These are phyloP conservation scores for Coilia nasus DNA, from an alignment of 2,797 vertebrate genomes.

Conservation along the genomic window DNA sequence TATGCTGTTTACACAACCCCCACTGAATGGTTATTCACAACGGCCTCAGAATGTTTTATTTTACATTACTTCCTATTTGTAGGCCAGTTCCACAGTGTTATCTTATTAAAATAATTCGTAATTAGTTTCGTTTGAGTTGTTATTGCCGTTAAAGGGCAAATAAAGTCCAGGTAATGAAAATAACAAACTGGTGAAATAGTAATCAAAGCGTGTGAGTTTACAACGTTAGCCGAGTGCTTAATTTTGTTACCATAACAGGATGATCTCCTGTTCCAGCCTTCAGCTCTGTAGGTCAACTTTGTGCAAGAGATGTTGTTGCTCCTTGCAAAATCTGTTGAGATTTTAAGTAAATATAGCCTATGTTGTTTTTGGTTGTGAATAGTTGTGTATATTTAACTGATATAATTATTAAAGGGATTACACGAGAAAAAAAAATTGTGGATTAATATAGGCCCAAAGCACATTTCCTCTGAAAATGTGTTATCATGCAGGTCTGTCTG, in stretches of 20 bases:
- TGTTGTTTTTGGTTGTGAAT: background rate
- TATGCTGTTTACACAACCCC: background rate
- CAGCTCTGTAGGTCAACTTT: conserved; percentile 33
- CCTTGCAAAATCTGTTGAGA: background rate
- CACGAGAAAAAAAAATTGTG: background rate
- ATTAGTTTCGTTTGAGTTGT: conserved; percentile 94
- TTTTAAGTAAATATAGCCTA: background rate
- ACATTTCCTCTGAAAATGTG: background rate
- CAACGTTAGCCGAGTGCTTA: conserved; percentile 81
- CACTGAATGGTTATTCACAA: background rate
- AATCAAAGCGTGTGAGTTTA: conserved; percentile 80
- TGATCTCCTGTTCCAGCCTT: conserved; percentile 37
- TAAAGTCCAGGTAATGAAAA: conserved; percentile 93
- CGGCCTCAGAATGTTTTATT: conserved; percentile 5
- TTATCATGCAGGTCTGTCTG: background rate
- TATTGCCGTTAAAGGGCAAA: conserved; percentile 87
- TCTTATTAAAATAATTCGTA: conserved; percentile 86
- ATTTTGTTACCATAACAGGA: conserved; percentile 73
- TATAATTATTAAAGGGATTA: background rate
- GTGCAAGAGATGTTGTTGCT: background rate
- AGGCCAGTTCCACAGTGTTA: conserved; percentile 71
- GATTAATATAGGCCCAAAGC: background rate
- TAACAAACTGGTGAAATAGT: conserved; percentile 89
- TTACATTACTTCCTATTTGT: conserved; percentile 49
- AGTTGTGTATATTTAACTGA: background rate